phyloP scores from a whole-genome alignment of 2,888 invertebrate genomes.

The Apodemia hepburni region DNA sequence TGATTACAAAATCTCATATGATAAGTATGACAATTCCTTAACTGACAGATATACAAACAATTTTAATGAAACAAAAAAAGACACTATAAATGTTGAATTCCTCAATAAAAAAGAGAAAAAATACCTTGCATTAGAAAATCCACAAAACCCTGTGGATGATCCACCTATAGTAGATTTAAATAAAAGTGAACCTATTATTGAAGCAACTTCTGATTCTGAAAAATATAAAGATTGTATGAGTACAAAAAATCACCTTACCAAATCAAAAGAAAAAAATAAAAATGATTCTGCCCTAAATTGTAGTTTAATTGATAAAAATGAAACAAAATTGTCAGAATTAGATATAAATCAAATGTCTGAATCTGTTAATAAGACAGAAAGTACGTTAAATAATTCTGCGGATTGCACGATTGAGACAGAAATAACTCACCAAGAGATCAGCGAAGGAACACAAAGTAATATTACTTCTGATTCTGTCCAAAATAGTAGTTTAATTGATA shows the following conservation, averaged over 20 bases:
- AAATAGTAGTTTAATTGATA: neutral
- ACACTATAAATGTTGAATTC: neutral
- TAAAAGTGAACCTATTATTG: neutral
- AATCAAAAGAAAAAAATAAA: neutral
- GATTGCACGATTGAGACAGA: neutral
- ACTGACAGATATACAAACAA: neutral
- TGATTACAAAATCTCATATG: neutral
- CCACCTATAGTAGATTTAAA: neutral
- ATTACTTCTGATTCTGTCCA: neutral
- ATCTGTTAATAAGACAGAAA: neutral
- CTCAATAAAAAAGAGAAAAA: neutral
- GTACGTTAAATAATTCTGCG: neutral
- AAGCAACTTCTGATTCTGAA: neutral
- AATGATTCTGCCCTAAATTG: neutral
- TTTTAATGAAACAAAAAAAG: conserved; percentile 6
- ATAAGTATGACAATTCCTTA: neutral
- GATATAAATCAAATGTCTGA: neutral
- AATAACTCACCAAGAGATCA: neutral
- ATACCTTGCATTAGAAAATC: neutral
- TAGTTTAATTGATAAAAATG: neutral
- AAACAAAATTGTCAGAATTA: neutral
- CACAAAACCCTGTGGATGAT: neutral
- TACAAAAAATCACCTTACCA: neutral
- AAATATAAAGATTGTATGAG: neutral
- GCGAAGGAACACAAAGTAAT: neutral